These are phyloP conservation scores for Silurus glanis DNA, from an alignment of 2,113 vertebrate species.

Conservation along the genomic window DNA sequence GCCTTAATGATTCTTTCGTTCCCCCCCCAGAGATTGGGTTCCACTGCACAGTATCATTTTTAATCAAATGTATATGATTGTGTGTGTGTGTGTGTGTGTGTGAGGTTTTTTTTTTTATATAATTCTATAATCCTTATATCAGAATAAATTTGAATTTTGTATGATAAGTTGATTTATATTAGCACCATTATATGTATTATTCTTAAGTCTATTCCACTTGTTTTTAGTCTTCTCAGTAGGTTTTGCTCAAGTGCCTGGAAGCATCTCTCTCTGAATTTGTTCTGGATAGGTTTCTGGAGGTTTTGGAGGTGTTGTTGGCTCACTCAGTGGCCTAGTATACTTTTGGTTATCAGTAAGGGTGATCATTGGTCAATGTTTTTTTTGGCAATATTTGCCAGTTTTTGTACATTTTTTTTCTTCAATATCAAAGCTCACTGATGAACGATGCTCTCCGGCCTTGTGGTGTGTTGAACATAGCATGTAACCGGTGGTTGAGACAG, in stretches of 20 bases:
- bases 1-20: slow-evolving; percentile 48
- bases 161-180: slow-evolving; percentile 51
- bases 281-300: slow-evolving; percentile 21
- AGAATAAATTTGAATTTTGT: slow-evolving; percentile 50
- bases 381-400: slow-evolving; percentile 58
- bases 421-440: slow-evolving; percentile 37
- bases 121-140: slow-evolving; percentile 54
- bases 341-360: slow-evolving; percentile 32
- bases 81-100: not conserved
- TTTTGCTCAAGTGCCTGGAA: slow-evolving; percentile 49
- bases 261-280: slow-evolving; percentile 21
- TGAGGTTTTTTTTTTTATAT: slow-evolving; percentile 26
- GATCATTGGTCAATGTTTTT: slow-evolving; percentile 45
- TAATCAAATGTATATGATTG: slow-evolving; percentile 53
- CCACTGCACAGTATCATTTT: slow-evolving; percentile 53
- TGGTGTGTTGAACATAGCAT: not conserved
- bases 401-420: slow-evolving; percentile 43
- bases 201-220: slow-evolving; percentile 48
- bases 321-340: slow-evolving; percentile 17
- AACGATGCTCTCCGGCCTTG: slow-evolving; percentile 13
- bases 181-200: slow-evolving; percentile 52
- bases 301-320: slow-evolving; percentile 10
- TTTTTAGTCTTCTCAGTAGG: slow-evolving; percentile 38
- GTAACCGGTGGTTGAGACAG: not conserved
- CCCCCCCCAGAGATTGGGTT: slow-evolving; percentile 37